A percentile compares a stretch with the other conserved stretches of the same genome.
phyloP scores from a whole-genome alignment of 2,888 invertebrate species.

The Ferdinandea cuprea region DNA sequence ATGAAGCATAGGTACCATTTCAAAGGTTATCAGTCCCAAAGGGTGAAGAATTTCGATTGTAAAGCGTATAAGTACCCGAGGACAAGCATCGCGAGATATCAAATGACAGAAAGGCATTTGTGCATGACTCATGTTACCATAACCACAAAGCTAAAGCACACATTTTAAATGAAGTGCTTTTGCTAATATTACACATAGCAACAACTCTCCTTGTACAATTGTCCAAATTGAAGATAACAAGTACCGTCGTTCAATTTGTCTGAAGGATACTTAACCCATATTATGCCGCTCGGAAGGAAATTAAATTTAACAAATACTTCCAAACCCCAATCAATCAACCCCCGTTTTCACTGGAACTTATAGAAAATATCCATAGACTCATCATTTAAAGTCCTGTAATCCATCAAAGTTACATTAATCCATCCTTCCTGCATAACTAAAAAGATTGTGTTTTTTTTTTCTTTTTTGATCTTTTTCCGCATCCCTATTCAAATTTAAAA shows the following conservation, averaged over 20 bases:
- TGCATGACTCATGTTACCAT: too few species aligned
- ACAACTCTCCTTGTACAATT: not conserved
- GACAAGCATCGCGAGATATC: too few species aligned
- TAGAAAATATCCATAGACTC: not conserved
- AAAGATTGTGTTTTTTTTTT: not conserved
- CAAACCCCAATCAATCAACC: slow-evolving; percentile 27
- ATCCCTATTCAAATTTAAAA: slow-evolving; percentile 2
- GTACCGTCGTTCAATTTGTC: not conserved
- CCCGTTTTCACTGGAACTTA: not conserved
- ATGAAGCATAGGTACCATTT: too few species aligned
- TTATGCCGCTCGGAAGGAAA: not conserved
- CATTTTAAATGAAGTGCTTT: too few species aligned
- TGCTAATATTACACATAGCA: too few species aligned
- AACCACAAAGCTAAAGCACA: too few species aligned
- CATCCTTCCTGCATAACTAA: slow-evolving; percentile 21
- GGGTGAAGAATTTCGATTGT: too few species aligned
- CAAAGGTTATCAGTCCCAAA: too few species aligned
- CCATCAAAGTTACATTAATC: slow-evolving; percentile 53
- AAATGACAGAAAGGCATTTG: too few species aligned
- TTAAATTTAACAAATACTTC: not conserved
- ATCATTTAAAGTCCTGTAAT: slow-evolving; percentile 35
- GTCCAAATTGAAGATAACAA: not conserved
- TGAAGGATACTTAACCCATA: not conserved
- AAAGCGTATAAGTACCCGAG: too few species aligned
- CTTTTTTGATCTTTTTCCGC: not conserved